Base-by-base conservation (phyloP, 2,113 vertebrate species). In the Boulengeromyrus knoepffleri region DNA sequence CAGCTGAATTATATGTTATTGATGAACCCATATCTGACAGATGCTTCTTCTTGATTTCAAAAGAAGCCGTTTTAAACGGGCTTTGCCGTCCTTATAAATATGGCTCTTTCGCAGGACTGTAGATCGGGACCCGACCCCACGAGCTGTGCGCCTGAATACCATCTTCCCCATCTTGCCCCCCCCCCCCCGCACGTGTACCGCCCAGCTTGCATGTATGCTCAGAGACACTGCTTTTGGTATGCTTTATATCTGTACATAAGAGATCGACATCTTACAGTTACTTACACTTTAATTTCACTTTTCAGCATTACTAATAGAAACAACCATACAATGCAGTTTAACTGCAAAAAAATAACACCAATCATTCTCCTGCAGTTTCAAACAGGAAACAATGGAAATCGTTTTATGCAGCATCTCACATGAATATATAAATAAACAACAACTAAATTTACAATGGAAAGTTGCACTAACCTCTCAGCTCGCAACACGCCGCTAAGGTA, bases 401-500 rank as follows among this genome's bases (percentile, higher is more conserved):
- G 19, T 80, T 80, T 80, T 42, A 39, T 39, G 70, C 70, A 77
- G 31, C 70, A 2, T 77, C 31, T 77, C 3, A 17, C 70, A 17
- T 7, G 21, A 36, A 39, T 15, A 36, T 15, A 24, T 19, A 53
- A 66, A 66, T 2, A 66, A 66, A 24, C 17, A 42, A 42, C 5
- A 42, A 80, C 12, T 58, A n/a, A 24, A 58, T 58, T 62, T 62
- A 12, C 31, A 85, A 2, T 87, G 86, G 36, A 27, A 85, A 12
- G 53, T 45, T 17, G 70, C 4, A 87, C 96, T 96, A 93, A 99
- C 98, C 97, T 97, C 94, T 99, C 98, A 91, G 98, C 98, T 90
- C 98, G 97, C 89, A 99, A 92, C 27, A 98, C 95, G 0, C 98
- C 97, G 10, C 98, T 98, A 91, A 99, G 97, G 93, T 96, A 99